Evolutionary conservation across 1,140 invertebrate genomes (phyloP).

Genomic region (Caenorhabditis remanei): DNA sequence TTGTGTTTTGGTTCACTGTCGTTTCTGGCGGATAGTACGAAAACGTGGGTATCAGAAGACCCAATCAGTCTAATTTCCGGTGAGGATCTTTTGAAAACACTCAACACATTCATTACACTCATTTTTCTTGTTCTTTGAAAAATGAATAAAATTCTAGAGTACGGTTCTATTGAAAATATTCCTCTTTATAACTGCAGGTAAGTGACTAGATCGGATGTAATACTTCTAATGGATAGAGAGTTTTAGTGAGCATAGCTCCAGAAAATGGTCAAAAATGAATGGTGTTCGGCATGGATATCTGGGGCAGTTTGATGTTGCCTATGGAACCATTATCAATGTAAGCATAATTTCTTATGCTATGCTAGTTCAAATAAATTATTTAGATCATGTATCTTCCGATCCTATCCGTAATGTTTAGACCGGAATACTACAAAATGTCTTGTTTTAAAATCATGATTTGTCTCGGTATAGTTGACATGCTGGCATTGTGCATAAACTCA

Average conservation of each 20-base stretch:
- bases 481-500: neutral
- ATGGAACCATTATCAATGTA: neutral
- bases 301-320: neutral
- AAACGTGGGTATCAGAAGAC: too few relatives aligned
- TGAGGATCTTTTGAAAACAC: too few relatives aligned
- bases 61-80: too few relatives aligned
- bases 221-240: neutral
- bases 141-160: neutral
- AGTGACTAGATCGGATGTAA: neutral
- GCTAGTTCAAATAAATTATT: neutral
- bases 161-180: neutral
- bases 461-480: neutral
- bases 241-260: neutral
- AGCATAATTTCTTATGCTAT: neutral
- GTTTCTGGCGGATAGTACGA: too few relatives aligned
- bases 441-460: slow-evolving; percentile 2
- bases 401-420: neutral
- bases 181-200: slow-evolving; percentile 12
- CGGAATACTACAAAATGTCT: neutral
- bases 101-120: too few relatives aligned
- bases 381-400: neutral
- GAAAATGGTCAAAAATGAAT: neutral
- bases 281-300: neutral
- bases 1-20: too few relatives aligned
- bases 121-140: too few relatives aligned